phyloP scores from a whole-genome alignment of 2,113 vertebrate species.

The Pholis gunnellus region DNA sequence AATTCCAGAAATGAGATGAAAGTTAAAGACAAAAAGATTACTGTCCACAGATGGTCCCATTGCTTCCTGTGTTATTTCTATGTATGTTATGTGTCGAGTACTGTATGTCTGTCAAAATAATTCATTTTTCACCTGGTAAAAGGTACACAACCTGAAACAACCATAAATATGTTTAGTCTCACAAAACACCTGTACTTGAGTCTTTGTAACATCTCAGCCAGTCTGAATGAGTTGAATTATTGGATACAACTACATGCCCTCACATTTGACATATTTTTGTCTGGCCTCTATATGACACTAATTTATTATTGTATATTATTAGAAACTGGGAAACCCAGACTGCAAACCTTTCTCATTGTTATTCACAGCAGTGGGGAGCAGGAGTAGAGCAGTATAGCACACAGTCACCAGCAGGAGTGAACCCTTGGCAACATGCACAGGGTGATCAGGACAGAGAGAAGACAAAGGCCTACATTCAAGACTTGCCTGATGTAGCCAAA shows the following conservation, averaged over 20 bases:
- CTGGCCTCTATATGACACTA: too few relatives aligned
- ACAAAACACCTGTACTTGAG: not conserved
- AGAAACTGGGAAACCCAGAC: not conserved
- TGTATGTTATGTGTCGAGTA: not conserved
- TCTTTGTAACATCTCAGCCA: not conserved
- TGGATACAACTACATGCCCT: not conserved
- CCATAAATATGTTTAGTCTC: not conserved
- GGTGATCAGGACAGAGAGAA: not conserved
- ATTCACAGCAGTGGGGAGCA: not conserved
- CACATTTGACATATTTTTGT: too few relatives aligned
- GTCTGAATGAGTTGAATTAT: not conserved
- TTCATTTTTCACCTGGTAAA: not conserved
- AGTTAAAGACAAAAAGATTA: not conserved
- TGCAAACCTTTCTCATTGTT: not conserved
- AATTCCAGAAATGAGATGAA: not conserved
- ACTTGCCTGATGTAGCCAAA: not conserved
- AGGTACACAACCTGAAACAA: not conserved
- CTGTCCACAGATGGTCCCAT: not conserved
- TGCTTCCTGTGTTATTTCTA: not conserved
- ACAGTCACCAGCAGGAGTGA: slow-evolving; percentile 5
- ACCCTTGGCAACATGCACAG: slow-evolving; percentile 2
- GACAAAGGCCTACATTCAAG: slow-evolving; percentile 8
- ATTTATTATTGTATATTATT: not conserved
- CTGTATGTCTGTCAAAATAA: too few relatives aligned
- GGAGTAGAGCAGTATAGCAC: not conserved